Evolutionary conservation across 2,113 vertebrate species (phyloP).

Genomic region (rabbit (Oryctolagus cuniculus)): DNA sequence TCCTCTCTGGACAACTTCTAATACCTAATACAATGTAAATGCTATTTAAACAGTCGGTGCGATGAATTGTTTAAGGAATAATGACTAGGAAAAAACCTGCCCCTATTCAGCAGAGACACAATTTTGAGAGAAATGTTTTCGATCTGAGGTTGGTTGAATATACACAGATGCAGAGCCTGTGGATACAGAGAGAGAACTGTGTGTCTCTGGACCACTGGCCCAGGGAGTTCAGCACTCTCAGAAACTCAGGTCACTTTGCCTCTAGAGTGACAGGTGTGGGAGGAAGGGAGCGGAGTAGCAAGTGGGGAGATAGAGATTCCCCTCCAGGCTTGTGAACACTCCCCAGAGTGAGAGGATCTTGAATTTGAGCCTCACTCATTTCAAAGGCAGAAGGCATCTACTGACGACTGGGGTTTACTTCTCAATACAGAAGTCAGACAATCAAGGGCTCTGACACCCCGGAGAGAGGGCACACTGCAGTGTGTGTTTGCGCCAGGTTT

Average conservation of each 20-base stretch:
- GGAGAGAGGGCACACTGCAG: no score
- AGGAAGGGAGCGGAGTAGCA: no score
- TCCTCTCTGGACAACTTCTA: background rate
- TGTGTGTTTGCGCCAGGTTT: background rate
- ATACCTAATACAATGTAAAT: background rate
- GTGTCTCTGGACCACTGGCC: fast-evolving
- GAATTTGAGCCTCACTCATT: background rate
- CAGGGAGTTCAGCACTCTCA: no score
- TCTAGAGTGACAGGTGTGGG: background rate
- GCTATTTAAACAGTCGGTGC: background rate
- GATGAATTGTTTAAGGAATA: background rate
- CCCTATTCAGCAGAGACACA: background rate
- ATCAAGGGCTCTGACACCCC: background rate
- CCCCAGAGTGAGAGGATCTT: background rate
- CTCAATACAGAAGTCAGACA: background rate
- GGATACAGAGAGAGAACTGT: background rate
- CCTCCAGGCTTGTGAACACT: background rate
- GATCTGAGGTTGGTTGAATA: background rate
- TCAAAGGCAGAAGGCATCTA: background rate
- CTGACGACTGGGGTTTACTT: background rate
- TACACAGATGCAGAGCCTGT: background rate
- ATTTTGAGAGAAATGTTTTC: background rate
- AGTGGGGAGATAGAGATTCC: background rate
- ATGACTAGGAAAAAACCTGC: background rate
- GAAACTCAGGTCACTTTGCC: background rate